A percentile compares a stretch with the other conserved stretches of the same genome.
These are phyloP conservation scores for Acheta domesticus DNA, from an alignment of 2,888 invertebrate species.

Conservation along the genomic window DNA sequence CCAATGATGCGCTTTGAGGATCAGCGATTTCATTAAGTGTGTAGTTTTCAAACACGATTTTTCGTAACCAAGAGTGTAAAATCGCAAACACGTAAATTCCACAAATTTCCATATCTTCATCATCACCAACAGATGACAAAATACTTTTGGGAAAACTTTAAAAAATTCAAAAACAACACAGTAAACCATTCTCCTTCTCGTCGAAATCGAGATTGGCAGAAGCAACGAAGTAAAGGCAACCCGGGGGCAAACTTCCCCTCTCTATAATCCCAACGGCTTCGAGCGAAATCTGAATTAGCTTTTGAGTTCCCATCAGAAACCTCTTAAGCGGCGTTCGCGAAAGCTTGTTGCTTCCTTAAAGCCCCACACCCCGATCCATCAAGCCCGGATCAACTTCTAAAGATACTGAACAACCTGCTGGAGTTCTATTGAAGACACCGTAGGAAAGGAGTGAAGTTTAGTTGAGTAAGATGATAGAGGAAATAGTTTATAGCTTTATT, in stretches of 20 bases:
- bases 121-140: too few species aligned
- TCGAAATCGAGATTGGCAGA: not conserved
- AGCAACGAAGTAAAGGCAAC: not conserved
- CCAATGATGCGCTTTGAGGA: too few species aligned
- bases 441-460: not conserved
- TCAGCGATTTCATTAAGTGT: too few species aligned
- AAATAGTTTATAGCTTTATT: too few species aligned
- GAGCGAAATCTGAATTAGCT: not conserved
- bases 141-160: too few species aligned
- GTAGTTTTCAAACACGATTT: too few species aligned
- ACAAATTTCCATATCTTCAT: too few species aligned
- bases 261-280: constrained; percentile 3
- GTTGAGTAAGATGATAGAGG: not conserved
- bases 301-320: constrained; percentile 4
- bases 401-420: not conserved
- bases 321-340: not conserved
- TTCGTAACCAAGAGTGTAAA: too few species aligned
- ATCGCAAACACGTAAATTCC: too few species aligned
- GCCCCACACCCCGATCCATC: not conserved
- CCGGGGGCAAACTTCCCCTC: not conserved
- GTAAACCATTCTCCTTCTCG: too few species aligned
- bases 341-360: not conserved
- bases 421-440: not conserved
- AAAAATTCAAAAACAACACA: too few species aligned
- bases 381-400: not conserved